Conservation (phyloP, 2,113 vertebrate genomes). For the Tachycineta bicolor region DNA sequence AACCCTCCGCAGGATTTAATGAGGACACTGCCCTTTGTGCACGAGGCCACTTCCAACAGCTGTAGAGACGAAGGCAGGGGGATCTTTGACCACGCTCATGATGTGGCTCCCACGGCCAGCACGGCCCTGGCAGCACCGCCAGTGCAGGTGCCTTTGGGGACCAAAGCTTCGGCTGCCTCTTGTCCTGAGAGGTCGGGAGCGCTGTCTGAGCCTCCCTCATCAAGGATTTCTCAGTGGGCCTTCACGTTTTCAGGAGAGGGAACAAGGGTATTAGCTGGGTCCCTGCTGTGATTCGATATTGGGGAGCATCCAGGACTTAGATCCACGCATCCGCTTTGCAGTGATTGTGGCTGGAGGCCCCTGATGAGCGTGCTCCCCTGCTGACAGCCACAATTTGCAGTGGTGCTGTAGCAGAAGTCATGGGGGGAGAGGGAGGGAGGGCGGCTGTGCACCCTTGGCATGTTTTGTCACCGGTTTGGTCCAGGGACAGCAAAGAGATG, state of each 20-base stretch:
- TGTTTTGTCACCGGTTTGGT: not conserved
- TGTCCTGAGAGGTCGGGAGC: not conserved
- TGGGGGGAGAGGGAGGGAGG: not conserved
- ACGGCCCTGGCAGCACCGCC: accelerated
- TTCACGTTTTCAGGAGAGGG: not conserved
- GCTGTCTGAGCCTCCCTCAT: not conserved
- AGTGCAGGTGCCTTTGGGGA: not conserved
- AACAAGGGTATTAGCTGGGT: not conserved
- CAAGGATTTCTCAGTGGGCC: not conserved
- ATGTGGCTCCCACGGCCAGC: accelerated
- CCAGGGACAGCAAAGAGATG: not conserved
- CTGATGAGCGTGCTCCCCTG: not conserved
- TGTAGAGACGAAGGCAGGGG: slow-evolving; percentile 23
- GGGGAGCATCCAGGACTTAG: slow-evolving; percentile 21
- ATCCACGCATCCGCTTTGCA: not conserved
- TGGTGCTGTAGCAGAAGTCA: not conserved
- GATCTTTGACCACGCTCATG: not conserved
- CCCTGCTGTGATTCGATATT: slow-evolving; percentile 8
- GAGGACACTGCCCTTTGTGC: slow-evolving; percentile 48
- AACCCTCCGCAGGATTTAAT: not conserved
- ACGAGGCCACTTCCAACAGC: not conserved
- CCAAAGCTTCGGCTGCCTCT: not conserved
- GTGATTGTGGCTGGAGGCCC: not conserved
- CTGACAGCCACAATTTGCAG: not conserved
- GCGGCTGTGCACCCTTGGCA: accelerated